Conservation (phyloP, 1,140 invertebrate genomes). For the Cyphomyrmex costatus region DNA sequence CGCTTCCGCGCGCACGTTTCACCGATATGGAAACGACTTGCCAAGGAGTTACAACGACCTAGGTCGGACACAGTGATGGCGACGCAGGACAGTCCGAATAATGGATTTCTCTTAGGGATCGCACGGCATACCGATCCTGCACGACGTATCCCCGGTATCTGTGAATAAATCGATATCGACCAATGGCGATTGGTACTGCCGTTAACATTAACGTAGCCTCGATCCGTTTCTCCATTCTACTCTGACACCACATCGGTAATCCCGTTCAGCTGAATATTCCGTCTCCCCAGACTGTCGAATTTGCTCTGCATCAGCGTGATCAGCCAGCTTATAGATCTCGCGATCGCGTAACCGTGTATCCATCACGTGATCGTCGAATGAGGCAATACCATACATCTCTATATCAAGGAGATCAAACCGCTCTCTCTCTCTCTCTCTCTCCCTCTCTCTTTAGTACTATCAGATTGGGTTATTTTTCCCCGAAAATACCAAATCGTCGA, state of each 20-base stretch:
- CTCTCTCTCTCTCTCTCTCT: too few relatives aligned
- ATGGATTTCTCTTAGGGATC: constrained; percentile 49
- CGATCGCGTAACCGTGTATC: constrained; percentile 44
- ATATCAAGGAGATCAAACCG: constrained; percentile 20
- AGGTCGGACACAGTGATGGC: constrained; percentile 47
- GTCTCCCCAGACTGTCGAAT: constrained; percentile 60
- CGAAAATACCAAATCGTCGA: not conserved
- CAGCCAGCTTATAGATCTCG: constrained; percentile 46
- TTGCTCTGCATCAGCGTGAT: constrained; percentile 52
- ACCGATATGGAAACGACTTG: constrained; percentile 61
- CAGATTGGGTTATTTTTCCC: constrained; percentile 12
- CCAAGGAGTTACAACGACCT: constrained; percentile 55
- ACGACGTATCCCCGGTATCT: not conserved
- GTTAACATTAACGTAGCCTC: constrained; percentile 26
- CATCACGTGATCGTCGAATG: constrained; percentile 19
- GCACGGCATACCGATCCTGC: constrained; percentile 32
- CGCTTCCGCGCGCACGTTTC: constrained; percentile 61
- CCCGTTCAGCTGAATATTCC: constrained; percentile 59
- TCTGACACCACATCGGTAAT: constrained; percentile 50
- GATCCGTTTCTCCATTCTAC: constrained; percentile 13
- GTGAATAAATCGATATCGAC: constrained; percentile 63
- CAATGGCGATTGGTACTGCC: not conserved
- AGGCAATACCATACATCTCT: constrained; percentile 15
- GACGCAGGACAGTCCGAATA: constrained; percentile 59
- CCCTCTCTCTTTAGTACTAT: not conserved